Conservation (phyloP, 2,113 vertebrate genomes). For the Ondatra zibethicus region DNA sequence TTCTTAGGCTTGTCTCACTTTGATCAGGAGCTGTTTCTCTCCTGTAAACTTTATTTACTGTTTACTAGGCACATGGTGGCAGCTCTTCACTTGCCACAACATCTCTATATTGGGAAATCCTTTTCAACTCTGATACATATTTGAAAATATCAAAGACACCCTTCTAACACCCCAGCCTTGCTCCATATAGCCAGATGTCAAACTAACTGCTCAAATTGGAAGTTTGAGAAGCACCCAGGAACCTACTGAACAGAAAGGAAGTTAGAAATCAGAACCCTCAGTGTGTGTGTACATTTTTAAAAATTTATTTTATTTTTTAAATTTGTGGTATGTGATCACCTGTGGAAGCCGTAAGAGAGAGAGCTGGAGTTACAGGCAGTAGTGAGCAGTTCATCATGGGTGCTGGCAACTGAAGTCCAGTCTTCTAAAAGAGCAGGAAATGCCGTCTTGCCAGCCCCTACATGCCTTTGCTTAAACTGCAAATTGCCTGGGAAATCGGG, state of each 20-base stretch:
- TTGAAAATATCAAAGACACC: not conserved
- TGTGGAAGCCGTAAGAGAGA: not conserved
- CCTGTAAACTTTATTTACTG: not conserved
- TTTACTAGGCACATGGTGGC: accelerated
- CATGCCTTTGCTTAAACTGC: not conserved
- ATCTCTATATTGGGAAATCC: not conserved
- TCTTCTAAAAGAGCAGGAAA: not conserved
- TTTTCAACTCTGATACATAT: not conserved
- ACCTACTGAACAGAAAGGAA: not conserved
- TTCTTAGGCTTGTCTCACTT: not conserved
- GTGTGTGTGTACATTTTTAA: not conserved
- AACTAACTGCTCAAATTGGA: not conserved
- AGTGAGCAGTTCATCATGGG: not conserved
- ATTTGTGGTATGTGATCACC: too few relatives aligned
- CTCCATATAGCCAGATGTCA: not conserved
- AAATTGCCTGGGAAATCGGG: too few relatives aligned
- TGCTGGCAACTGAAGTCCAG: not conserved
- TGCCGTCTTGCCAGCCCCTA: not conserved
- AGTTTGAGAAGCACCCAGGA: not conserved
- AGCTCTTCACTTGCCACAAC: not conserved
- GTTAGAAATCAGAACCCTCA: not conserved
- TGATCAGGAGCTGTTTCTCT: not conserved
- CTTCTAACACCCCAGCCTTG: not conserved
- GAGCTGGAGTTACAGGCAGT: not conserved
- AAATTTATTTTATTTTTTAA: too few relatives aligned